These are phyloP conservation scores for Megatriorchis doriae DNA, from an alignment of 2,113 vertebrate genomes.

Conservation along the genomic window DNA sequence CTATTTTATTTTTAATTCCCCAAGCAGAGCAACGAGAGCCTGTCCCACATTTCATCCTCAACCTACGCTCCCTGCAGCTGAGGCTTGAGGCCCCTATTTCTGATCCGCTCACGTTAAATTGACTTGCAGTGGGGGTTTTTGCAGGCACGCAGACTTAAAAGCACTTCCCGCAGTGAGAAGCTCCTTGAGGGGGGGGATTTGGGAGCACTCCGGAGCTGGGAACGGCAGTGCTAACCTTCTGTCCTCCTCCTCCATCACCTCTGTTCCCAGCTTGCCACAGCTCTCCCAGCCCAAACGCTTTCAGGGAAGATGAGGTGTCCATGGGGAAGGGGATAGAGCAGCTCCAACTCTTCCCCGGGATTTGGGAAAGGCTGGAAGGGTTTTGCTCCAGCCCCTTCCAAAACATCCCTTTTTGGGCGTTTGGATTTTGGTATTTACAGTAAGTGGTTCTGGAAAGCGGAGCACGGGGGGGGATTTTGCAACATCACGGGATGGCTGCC, in stretches of 20 bases:
- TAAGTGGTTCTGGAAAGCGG: not conserved
- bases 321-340: not conserved
- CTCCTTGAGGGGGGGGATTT: not conserved
- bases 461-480: not conserved
- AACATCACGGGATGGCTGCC: not conserved
- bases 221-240: not conserved
- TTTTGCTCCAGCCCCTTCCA: not conserved
- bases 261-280: not conserved
- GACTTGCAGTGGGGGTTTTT: not conserved
- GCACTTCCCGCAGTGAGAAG: not conserved
- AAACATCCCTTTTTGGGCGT: not conserved
- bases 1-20: not conserved
- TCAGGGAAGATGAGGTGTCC: accelerated
- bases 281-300: not conserved
- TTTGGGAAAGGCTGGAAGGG: not conserved
- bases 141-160: not conserved
- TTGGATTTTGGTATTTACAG: not conserved
- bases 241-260: not conserved
- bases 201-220: not conserved
- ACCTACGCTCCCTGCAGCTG: accelerated
- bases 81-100: not conserved
- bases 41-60: not conserved
- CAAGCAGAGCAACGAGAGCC: not conserved
- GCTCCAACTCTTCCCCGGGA: not conserved
- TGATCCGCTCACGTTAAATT: not conserved